Evolutionary conservation across 2,888 invertebrate species (phyloP), one percentile per base, ranked within the genome.

Genomic region (Junonia oenone): DNA sequence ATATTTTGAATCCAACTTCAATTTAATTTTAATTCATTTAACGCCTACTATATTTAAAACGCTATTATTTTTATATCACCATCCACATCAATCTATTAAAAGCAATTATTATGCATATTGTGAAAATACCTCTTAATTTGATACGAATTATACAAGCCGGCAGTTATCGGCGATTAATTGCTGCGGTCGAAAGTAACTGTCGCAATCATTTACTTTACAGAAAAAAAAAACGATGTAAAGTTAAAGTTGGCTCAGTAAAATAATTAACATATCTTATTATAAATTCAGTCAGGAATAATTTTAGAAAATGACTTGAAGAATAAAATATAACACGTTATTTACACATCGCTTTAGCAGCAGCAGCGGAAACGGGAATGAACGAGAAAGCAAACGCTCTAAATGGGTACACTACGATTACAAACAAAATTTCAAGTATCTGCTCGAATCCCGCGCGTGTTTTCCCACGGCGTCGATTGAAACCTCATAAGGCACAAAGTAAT

Each of bases 121-220:
- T 67, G 69, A 75, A 75, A 78, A 72, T 68, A 68, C 65, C 68
- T 68, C 70, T 71, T 59, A 69, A 63, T 63, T 66, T 35, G 55
- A 55, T 51, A 67, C 70, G 71, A 73, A 75, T 74, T 67, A 72
- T 70, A 64, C 66, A 71, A 62, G 53, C 58, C 55, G 58, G 55
- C 50, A 58, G 66, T 65, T 43, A 22, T 65, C 66, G 63, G 65
- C 62, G 63, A 68, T 65, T 72, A 68, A 75, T 69, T 69, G 75
- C 71, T 70, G 14, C 71, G 67, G 73, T 75, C 69, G 72, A 77
- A 75, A 76, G 73, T 71, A 65, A 46, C 15, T 27, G 33, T 35
- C 17, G 14, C 37, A 53, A 43, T 22, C 13, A 26, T 43, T 43
- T 26, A 13, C 26, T 26, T 22, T 26, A 43, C 13, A 22, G 6